A percentile compares a stretch with the other conserved stretches of the same genome.
Evolutionary conservation across 2,797 vertebrate genomes (phyloP).

Genomic region (Gobionotothen gibberifrons): DNA sequence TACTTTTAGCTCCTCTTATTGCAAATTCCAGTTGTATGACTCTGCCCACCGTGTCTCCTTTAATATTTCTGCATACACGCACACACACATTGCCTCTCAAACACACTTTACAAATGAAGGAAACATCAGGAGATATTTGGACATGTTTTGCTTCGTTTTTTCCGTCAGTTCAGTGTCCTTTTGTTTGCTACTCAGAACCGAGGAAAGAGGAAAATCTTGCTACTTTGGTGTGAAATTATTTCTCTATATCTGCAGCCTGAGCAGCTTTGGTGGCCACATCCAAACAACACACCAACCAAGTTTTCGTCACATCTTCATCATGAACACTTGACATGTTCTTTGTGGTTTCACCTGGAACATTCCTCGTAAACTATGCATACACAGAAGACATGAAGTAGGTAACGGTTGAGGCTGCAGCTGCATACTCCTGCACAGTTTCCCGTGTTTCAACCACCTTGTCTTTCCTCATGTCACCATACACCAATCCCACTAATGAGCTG

Average conservation of each 20-base stretch:
- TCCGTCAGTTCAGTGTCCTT: slow-evolving; percentile 13
- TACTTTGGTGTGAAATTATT: slow-evolving; percentile 8
- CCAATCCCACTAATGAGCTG: slow-evolving; percentile 38
- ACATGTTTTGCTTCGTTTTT: slow-evolving; percentile 25
- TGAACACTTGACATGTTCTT: slow-evolving; percentile 31
- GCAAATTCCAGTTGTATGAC: slow-evolving; percentile 71
- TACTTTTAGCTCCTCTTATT: slow-evolving; percentile 46
- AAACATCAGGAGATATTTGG: slow-evolving; percentile 35
- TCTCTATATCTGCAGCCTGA: neutral
- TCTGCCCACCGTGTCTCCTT: slow-evolving; percentile 63
- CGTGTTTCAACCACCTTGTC: slow-evolving; percentile 36
- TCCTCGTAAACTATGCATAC: slow-evolving; percentile 24
- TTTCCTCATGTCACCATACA: slow-evolving; percentile 37
- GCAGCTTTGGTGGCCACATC: slow-evolving; percentile 21
- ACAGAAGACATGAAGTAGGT: slow-evolving; percentile 22
- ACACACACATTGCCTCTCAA: slow-evolving; percentile 1
- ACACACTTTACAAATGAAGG: slow-evolving; percentile 19
- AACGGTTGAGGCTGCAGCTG: slow-evolving; percentile 31
- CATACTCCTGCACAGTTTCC: slow-evolving; percentile 20
- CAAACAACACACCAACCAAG: neutral
- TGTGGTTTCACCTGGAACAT: slow-evolving; percentile 46
- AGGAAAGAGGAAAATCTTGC: slow-evolving; percentile 26
- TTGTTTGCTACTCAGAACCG: slow-evolving; percentile 34
- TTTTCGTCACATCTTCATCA: slow-evolving; percentile 15
- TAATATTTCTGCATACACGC: slow-evolving; percentile 48